Conservation (phyloP, 2,113 vertebrate species). For the Saccopteryx bilineata region DNA sequence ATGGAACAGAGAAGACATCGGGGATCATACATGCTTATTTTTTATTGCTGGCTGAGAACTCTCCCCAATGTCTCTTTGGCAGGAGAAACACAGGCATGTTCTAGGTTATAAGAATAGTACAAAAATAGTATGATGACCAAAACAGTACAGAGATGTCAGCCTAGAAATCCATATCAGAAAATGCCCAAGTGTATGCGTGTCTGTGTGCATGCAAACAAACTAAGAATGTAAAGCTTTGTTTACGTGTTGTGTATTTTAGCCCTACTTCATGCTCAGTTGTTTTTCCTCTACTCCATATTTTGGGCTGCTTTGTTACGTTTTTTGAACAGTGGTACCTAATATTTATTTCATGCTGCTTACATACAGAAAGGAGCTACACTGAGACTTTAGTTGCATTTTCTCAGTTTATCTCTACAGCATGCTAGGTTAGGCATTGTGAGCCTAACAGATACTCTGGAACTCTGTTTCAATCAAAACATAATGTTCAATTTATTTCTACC, state of each 20-base stretch:
- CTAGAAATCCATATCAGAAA: not conserved
- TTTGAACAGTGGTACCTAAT: not conserved
- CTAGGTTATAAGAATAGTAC: not conserved
- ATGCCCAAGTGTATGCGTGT: not conserved
- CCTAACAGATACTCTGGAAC: not conserved
- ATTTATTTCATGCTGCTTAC: not conserved
- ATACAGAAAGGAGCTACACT: not conserved
- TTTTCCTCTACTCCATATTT: not conserved
- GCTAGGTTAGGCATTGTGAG: not conserved
- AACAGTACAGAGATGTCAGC: not conserved
- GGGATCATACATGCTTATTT: not conserved
- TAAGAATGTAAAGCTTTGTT: not conserved
- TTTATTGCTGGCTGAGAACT: not conserved
- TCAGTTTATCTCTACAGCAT: not conserved
- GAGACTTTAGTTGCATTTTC: slow-evolving; percentile 5
- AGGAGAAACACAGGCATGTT: slow-evolving; percentile 28
- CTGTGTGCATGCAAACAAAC: not conserved
- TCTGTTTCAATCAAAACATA: slow-evolving; percentile 54
- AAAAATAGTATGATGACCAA: not conserved
- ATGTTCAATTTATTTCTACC: not conserved
- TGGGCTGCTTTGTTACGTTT: slow-evolving; percentile 3
- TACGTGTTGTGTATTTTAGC: not conserved
- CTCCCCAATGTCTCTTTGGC: not conserved
- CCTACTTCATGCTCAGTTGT: not conserved
- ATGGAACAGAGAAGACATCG: not conserved